Base-by-base conservation (phyloP, 92 coral and sea anemone species). In the Parazoanthus swiftii region DNA sequence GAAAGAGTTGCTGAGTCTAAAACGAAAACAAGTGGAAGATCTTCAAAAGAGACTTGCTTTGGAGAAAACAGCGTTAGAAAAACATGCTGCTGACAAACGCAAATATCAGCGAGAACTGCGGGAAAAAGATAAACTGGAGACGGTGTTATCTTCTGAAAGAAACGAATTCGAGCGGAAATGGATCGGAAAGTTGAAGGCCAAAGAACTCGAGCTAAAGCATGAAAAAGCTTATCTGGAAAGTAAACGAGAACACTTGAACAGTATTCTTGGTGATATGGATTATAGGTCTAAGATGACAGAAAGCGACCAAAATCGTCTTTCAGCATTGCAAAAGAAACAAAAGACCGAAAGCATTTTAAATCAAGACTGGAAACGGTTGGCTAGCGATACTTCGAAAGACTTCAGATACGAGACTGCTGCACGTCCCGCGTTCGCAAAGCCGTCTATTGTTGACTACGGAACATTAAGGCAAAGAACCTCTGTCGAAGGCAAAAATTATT, bases 11-110 rank as follows among this genome's bases (percentile, higher is more conserved):
- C 86, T 95, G 86, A 85, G 85, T 10, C 83, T 92, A 6, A 95
- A 95, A 88, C 94, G 94, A 29, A 92, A 90, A 59, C 98, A 95
- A 74, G 94, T 93, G 54, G 95, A 93, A 81, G 95, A 93, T 81
- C 85, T 95, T 35, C 95, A 93, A 48, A 83, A 88, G 33, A 88
- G 90, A 67, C 92, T 95, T n/a, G 85, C 90, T 33, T 81, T 85
- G 10, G 98, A 95, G 76, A 95, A 95, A 76, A 88, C 79, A 11
- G 89, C 90, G n/a, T 83, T 95, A 80, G 95, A 93, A 48, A 91
- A 92, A 78, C 93, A 92, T 82, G 91, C 89, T 58, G 95, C 93
- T 50, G 95, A 95, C 38, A 91, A 86, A 72, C 92, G 89, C 77
- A 85, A 66, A 18, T 89, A 93, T 18, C 93, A 95, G 46, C 89